A percentile compares a stretch with the other conserved stretches of the same genome.
Conservation (phyloP, 2,888 invertebrate genomes). For the Yponomeuta cagnagella region DNA sequence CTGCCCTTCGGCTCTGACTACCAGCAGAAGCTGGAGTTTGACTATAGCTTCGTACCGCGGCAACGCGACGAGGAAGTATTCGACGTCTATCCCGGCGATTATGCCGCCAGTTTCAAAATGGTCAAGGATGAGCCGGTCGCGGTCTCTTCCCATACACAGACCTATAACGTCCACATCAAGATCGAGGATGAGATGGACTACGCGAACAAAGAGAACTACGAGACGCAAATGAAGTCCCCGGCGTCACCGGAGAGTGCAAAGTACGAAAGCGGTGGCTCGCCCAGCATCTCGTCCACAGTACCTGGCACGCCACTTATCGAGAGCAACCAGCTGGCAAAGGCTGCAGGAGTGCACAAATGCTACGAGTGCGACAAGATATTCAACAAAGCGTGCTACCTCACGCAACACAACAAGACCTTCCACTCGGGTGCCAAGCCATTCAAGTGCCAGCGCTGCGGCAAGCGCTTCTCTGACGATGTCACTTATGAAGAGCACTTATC, state of each 20-base stretch:
- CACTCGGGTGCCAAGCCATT: constrained; percentile 91
- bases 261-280: constrained; percentile 41
- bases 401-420: constrained; percentile 93
- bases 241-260: constrained; percentile 67
- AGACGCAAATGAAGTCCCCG: constrained; percentile 65
- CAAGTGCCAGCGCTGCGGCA: constrained; percentile 90
- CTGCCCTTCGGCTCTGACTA: constrained; percentile 55
- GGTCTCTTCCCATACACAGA: constrained; percentile 39
- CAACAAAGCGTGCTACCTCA: constrained; percentile 90
- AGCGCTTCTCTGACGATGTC: constrained; percentile 84
- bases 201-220: constrained; percentile 71
- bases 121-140: constrained; percentile 35
- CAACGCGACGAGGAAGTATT: constrained; percentile 51
- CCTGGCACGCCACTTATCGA: constrained; percentile 60
- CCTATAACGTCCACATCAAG: constrained; percentile 55
- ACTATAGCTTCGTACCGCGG: constrained; percentile 56
- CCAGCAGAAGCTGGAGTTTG: constrained; percentile 53
- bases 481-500: constrained; percentile 83
- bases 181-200: constrained; percentile 71
- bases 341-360: constrained; percentile 77
- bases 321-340: constrained; percentile 55
- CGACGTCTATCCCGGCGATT: constrained; percentile 43
- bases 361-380: constrained; percentile 89
- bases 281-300: constrained; percentile 58
- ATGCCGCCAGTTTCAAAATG: constrained; percentile 34